Conservation (phyloP, 2,113 vertebrate genomes). For the Xiphophorus couchianus region DNA sequence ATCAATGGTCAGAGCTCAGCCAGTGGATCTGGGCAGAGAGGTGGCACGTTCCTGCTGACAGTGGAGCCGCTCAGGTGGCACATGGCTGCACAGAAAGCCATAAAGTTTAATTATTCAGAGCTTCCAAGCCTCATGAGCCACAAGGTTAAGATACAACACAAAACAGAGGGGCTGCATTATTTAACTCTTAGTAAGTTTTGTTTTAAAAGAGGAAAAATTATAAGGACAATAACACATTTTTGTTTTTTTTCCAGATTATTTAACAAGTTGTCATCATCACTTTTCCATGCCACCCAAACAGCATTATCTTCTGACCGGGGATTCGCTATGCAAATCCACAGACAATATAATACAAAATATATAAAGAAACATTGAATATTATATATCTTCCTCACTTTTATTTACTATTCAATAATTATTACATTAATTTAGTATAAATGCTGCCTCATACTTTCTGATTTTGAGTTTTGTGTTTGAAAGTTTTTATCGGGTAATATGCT, state of each 20-base stretch:
- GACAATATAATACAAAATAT: no score
- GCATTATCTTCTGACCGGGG: fast-evolving
- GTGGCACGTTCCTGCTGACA: constrained; percentile 50
- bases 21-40: constrained; percentile 44
- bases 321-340: no score
- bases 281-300: no score
- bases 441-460: no score
- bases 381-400: no score
- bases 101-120: constrained; percentile 40
- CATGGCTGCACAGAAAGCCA: constrained; percentile 33
- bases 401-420: no score
- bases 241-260: background rate
- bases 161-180: background rate
- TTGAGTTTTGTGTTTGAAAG: no score
- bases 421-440: no score
- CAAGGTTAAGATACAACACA: constrained; percentile 35
- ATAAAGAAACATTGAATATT: no score
- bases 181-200: constrained; percentile 11
- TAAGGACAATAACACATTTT: background rate
- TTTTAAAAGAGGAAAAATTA: constrained; percentile 6
- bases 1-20: constrained; percentile 66
- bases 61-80: constrained; percentile 39
- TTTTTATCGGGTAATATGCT: no score
- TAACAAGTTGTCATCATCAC: constrained; percentile 1
- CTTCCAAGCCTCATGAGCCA: constrained; percentile 17